These are phyloP conservation scores for Kryptolebias ocellatus DNA, from an alignment of 2,797 vertebrate species.

Conservation along the genomic window DNA sequence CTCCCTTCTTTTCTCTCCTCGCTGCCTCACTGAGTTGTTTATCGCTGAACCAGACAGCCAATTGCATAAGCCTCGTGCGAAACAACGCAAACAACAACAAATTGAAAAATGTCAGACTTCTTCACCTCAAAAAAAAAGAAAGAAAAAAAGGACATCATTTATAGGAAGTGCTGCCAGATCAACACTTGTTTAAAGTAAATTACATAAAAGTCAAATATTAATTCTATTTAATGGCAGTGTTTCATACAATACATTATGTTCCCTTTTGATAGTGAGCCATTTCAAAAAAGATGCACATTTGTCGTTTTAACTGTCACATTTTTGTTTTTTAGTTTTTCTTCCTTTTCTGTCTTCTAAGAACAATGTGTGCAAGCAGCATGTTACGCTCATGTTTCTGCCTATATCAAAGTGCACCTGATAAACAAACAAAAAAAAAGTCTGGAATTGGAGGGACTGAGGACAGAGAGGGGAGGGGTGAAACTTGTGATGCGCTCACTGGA, in stretches of 20 bases:
- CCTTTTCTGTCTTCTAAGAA: not conserved
- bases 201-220: no score
- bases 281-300: no score
- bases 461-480: constrained; percentile 74
- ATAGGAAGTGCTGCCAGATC: no score
- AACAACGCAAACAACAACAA: constrained; percentile 68
- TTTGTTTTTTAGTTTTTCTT: not conserved
- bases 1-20: constrained; percentile 22
- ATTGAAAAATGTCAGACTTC: constrained; percentile 41
- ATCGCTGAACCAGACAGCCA: constrained; percentile 68
- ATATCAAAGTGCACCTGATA: constrained; percentile 40
- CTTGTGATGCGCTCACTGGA: constrained; percentile 98
- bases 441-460: constrained; percentile 69
- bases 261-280: not conserved
- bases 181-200: no score
- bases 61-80: constrained; percentile 70
- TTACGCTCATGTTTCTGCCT: constrained; percentile 60
- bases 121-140: constrained; percentile 47
- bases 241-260: not conserved
- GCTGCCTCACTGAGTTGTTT: constrained; percentile 69
- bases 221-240: not conserved
- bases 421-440: constrained; percentile 28
- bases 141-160: not conserved
- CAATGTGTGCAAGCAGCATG: constrained; percentile 19
- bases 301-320: no score